Evolutionary conservation across 2,888 invertebrate genomes (phyloP).

Genomic region (Leucozona laternaria): DNA sequence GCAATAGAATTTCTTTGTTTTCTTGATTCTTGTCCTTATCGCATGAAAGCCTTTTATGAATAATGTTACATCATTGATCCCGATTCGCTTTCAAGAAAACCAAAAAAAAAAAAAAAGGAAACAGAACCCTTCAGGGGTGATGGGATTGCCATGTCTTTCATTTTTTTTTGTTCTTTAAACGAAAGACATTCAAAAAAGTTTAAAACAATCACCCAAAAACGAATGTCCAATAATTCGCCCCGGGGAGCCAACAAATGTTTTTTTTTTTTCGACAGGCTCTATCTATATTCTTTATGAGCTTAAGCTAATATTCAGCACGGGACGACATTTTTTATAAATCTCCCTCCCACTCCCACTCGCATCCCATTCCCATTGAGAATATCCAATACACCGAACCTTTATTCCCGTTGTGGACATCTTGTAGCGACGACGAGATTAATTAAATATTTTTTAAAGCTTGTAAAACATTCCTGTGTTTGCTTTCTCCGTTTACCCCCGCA

Average conservation of each 20-base stretch:
- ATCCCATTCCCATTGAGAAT: conserved; percentile 38
- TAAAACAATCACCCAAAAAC: conserved; percentile 21
- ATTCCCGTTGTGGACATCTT: conserved; percentile 50
- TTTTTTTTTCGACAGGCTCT: conserved; percentile 26
- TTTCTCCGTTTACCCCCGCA: conserved; percentile 8
- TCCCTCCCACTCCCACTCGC: neutral
- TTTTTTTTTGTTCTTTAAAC: neutral
- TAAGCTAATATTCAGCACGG: conserved; percentile 49
- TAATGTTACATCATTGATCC: conserved; percentile 26
- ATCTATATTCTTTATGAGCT: neutral
- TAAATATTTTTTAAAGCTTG: conserved; percentile 70
- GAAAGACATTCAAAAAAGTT: conserved; percentile 37
- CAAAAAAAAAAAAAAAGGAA: neutral
- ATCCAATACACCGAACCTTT: neutral
- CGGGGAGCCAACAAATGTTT: conserved; percentile 20
- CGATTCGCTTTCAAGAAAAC: neutral
- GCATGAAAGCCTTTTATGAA: conserved; percentile 6
- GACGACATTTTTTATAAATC: conserved; percentile 7
- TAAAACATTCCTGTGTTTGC: conserved; percentile 43
- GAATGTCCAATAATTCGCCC: conserved; percentile 48
- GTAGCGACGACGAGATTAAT: conserved; percentile 60
- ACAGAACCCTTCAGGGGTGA: neutral
- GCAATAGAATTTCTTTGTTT: neutral
- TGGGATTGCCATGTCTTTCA: neutral
- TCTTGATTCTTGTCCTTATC: neutral